A percentile compares a stretch with the other conserved stretches of the same genome.
Evolutionary conservation across 2,888 invertebrate genomes (phyloP).

Genomic region (Thera obeliscata): DNA sequence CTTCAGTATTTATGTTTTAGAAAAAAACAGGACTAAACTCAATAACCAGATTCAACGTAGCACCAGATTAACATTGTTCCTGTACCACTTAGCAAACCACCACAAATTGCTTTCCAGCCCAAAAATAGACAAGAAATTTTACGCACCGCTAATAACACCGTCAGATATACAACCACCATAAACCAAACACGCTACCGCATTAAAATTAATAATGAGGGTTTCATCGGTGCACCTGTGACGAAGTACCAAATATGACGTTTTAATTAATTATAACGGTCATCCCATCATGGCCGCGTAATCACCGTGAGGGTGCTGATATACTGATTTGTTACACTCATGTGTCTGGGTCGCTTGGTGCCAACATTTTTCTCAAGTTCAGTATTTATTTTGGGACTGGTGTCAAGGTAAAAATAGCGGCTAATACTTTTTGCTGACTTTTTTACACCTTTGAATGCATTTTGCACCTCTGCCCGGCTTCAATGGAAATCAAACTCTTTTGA

Average conservation of each 20-base stretch:
- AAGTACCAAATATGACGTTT: constrained; percentile 61
- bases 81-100: not conserved
- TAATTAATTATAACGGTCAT: constrained; percentile 67
- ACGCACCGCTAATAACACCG: constrained; percentile 30
- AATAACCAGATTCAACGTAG: not conserved
- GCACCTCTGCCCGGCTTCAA: too few species aligned
- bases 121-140: constrained; percentile 14
- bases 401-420: not conserved
- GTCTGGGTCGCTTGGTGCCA: not conserved
- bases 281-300: constrained; percentile 57
- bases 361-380: not conserved
- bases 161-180: constrained; percentile 38
- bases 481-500: too few species aligned
- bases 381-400: not conserved
- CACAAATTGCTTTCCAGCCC: not conserved
- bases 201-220: constrained; percentile 57
- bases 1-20: too few species aligned
- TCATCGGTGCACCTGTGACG: constrained; percentile 64
- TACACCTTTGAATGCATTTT: too few species aligned
- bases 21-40: too few species aligned
- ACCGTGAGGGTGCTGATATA: constrained; percentile 58
- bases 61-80: not conserved
- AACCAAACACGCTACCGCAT: constrained; percentile 34
- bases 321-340: constrained; percentile 56
- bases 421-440: not conserved